These are phyloP conservation scores for Phengaris alcon DNA, from an alignment of 2,888 invertebrate species.

Conservation along the genomic window DNA sequence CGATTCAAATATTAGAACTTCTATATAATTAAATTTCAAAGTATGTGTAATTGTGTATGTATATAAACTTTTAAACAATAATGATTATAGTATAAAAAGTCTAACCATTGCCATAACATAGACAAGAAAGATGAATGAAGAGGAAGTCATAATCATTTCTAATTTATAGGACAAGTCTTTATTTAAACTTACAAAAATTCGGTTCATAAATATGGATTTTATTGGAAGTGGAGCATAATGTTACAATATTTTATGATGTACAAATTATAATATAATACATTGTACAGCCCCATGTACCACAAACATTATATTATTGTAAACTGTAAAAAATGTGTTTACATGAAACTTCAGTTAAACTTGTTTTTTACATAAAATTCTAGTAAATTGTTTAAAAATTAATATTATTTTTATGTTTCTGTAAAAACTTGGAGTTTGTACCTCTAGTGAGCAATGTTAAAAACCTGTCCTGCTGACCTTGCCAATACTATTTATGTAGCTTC, in stretches of 20 bases:
- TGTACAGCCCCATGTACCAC: background rate
- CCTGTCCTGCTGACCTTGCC: conserved; percentile 22
- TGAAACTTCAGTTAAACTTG: background rate
- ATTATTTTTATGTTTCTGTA: background rate
- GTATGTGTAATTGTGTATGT: no score
- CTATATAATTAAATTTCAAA: no score
- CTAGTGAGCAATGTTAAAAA: conserved; percentile 17
- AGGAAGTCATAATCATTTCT: no score
- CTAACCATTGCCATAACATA: no score
- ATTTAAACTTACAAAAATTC: background rate
- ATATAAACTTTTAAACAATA: no score
- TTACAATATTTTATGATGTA: background rate
- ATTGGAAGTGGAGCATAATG: background rate
- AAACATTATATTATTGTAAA: background rate
- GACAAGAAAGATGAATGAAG: no score
- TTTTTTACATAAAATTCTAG: background rate
- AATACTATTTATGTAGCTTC: conserved; percentile 11
- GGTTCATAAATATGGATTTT: background rate
- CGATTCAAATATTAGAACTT: no score
- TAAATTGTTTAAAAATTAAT: conserved; percentile 10
- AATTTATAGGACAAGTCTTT: no score
- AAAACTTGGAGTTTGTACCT: conserved; percentile 23
- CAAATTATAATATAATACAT: background rate
- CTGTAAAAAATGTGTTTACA: no score
- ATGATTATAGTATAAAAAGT: no score